Base-by-base conservation (phyloP, 2,113 vertebrate species). In the Leucoraja erinaceus region DNA sequence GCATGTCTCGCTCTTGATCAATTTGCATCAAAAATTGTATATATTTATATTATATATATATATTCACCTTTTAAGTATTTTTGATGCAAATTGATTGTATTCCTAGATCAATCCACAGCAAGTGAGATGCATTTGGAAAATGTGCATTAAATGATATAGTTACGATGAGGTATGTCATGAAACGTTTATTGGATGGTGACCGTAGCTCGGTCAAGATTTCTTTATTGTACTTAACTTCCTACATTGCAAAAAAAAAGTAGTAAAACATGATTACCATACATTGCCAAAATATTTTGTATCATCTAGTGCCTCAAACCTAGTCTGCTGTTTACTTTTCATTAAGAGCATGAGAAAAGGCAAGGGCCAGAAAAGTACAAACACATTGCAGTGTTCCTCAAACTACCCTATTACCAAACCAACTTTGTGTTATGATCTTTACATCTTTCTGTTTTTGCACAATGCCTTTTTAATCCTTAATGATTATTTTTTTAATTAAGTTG, bases 61-160 rank as follows among this genome's bases (percentile, higher is more conserved):
- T 54, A 91, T 91, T 70, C 70, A 70, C 66, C 90, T 72, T 68
- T 91, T 22, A 3, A 91, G 38, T 70, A 72, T 66, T 47, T 22
- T 47, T 91, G 47, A 91, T 91, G 66, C 68, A 91, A 72, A 66
- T 91, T 91, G 38, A 72, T 91, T 74, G 90, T 90, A 74, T 68
- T 91, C 68, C 38, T 54, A 47, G 54, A 25, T 66, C 20, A 47
- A 91, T 91, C 38, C 90, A 72, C 63, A 91, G 66, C 54, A 56
- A 28, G 54, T 84, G 81, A 47, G 81, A 28, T 56, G 81, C 68
- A 91, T 10, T 74, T 72, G 31, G 66, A 91, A 91, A 70, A 91
- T 11, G 66, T 91, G 66, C 66, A 72, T 91, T 91, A 91, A 91
- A 91, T 7, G 2, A 31, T 91, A 66, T 72, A 33, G 33, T 91